Conservation (phyloP, 2,113 vertebrate genomes). For the Eulemur rufifrons region DNA sequence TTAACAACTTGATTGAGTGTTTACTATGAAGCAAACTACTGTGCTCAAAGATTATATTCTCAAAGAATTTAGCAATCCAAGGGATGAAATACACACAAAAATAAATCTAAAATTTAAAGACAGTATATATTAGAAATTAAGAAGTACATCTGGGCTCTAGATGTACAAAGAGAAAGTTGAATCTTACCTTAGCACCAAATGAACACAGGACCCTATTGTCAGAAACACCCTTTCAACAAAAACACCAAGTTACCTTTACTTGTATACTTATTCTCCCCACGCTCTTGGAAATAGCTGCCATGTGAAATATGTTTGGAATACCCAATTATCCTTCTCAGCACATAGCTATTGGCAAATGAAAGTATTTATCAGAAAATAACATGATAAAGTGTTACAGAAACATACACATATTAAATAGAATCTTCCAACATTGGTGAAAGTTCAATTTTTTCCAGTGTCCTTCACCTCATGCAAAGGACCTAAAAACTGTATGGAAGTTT, state of each 20-base stretch:
- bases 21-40: not conserved
- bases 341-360: not conserved
- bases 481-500: not conserved
- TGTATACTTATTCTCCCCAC: not conserved
- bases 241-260: not conserved
- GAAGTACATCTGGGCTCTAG: not conserved
- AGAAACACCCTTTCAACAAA: not conserved
- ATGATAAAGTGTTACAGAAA: not conserved
- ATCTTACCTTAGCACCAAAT: not conserved
- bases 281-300: not conserved
- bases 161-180: not conserved
- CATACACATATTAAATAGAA: not conserved
- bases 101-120: constrained; percentile 20
- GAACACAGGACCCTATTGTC: not conserved
- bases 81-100: not conserved
- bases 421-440: not conserved
- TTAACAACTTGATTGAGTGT: not conserved
- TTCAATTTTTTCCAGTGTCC: not conserved
- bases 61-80: not conserved
- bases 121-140: not conserved
- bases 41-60: not conserved
- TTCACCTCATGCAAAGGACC: not conserved
- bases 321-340: not conserved
- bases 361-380: not conserved
- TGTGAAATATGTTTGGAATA: not conserved